Evolutionary conservation across 2,797 vertebrate genomes (phyloP).

Genomic region (Serranus cabrilla): DNA sequence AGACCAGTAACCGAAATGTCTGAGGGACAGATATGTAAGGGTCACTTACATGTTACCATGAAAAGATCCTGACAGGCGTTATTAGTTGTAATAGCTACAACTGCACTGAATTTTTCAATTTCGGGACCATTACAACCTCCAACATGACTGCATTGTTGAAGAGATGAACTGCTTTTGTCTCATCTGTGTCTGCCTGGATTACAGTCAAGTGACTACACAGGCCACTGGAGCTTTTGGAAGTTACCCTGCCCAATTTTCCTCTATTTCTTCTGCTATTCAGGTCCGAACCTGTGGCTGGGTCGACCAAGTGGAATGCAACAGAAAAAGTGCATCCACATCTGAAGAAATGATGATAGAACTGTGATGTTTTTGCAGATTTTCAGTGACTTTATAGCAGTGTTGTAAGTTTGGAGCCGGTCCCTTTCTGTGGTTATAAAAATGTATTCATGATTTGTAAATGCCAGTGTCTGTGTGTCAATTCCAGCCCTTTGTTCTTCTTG

Average conservation of each 20-base stretch:
- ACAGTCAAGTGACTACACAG: slow-evolving; percentile 43
- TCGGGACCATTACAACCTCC: slow-evolving; percentile 23
- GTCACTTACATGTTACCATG: slow-evolving; percentile 18
- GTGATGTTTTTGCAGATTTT: not conserved
- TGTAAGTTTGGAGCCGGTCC: not conserved
- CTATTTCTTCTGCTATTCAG: slow-evolving; percentile 5
- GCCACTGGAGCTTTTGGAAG: slow-evolving; percentile 21
- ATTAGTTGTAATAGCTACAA: slow-evolving; percentile 35
- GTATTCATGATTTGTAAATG: slow-evolving; percentile 38
- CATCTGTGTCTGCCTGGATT: slow-evolving; percentile 44
- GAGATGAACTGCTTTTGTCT: slow-evolving; percentile 44
- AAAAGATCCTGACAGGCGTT: slow-evolving; percentile 34
- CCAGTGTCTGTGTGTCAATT: slow-evolving; percentile 28
- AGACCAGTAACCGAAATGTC: slow-evolving; percentile 8
- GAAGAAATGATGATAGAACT: not conserved
- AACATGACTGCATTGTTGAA: slow-evolving; percentile 31
- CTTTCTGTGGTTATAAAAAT: not conserved
- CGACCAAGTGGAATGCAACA: not conserved
- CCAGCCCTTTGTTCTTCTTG: not conserved
- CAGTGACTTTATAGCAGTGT: not conserved
- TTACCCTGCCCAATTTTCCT: not conserved
- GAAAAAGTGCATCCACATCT: not conserved
- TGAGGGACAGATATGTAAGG: not conserved
- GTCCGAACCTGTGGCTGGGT: slow-evolving; percentile 7
- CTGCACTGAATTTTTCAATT: slow-evolving; percentile 31